phyloP scores from a whole-genome alignment of 1,140 invertebrate genomes.

The Coptotermes formosanus region DNA sequence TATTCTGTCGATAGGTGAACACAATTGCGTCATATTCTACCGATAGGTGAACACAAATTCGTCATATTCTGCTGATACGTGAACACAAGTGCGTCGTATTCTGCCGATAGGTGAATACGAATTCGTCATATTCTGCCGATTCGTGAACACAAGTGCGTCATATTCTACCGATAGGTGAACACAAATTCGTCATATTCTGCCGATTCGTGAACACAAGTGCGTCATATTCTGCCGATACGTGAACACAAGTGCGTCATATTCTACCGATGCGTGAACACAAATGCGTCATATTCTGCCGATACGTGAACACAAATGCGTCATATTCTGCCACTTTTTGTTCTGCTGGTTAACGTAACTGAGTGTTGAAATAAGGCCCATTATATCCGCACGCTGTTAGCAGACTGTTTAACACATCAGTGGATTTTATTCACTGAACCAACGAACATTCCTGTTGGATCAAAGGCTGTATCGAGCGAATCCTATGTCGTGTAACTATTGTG shows the following conservation, averaged over 20 bases:
- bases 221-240: not conserved
- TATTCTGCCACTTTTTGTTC: not conserved
- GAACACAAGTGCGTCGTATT: not conserved
- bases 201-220: too few species aligned
- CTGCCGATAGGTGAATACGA: not conserved
- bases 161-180: not conserved
- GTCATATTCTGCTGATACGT: not conserved
- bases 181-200: not conserved
- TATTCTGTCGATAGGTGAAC: not conserved
- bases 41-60: too few species aligned
- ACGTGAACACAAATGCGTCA: too few species aligned
- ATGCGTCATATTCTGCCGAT: not conserved
- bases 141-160: too few species aligned
- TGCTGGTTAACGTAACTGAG: not conserved
- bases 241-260: not conserved
- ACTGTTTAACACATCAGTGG: not conserved
- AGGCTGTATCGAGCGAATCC: not conserved
- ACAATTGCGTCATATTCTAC: not conserved
- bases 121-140: not conserved
- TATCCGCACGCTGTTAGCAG: not conserved
- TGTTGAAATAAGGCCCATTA: not conserved
- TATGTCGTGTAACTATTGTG: not conserved
- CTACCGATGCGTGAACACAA: not conserved
- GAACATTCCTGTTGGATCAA: not conserved
- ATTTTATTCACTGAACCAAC: not conserved